Conservation (phyloP, 2,797 vertebrate species). For the Neostethus bicornis region DNA sequence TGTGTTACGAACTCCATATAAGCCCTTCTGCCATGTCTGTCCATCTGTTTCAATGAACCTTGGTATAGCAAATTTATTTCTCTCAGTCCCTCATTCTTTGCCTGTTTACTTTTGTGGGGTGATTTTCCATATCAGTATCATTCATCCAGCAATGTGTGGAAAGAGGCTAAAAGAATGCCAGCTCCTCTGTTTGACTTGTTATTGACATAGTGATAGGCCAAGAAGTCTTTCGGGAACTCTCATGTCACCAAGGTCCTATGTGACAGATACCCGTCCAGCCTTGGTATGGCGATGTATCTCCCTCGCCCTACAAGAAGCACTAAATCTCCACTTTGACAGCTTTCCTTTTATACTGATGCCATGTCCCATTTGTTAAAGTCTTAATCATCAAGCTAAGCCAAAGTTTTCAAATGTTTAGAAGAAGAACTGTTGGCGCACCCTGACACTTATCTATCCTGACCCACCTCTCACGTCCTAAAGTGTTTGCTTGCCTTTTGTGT, state of each 20-base stretch:
- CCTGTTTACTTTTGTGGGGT: slow-evolving; percentile 82
- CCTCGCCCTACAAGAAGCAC: slow-evolving; percentile 64
- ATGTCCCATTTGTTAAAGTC: slow-evolving; percentile 61
- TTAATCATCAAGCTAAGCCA: slow-evolving; percentile 58
- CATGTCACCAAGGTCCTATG: slow-evolving; percentile 64
- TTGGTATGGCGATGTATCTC: slow-evolving; percentile 68
- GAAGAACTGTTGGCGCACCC: slow-evolving; percentile 73
- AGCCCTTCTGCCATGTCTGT: slow-evolving; percentile 52
- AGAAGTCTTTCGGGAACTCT: slow-evolving; percentile 75
- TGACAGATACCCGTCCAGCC: slow-evolving; percentile 76
- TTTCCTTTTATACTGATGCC: slow-evolving; percentile 59
- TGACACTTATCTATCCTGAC: slow-evolving; percentile 75
- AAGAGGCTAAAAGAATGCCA: slow-evolving; percentile 73
- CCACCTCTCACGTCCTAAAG: slow-evolving; percentile 70
- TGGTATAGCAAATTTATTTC: slow-evolving; percentile 71
- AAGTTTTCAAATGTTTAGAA: slow-evolving; percentile 46
- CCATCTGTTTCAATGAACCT: slow-evolving; percentile 72
- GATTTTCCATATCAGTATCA: slow-evolving; percentile 78
- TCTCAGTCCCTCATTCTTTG: slow-evolving; percentile 59
- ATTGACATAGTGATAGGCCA: slow-evolving; percentile 85
- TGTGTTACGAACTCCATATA: slow-evolving; percentile 37
- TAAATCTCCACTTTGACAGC: slow-evolving; percentile 61
- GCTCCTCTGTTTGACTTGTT: slow-evolving; percentile 73
- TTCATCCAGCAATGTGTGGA: slow-evolving; percentile 71
- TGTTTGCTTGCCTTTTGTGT: slow-evolving; percentile 80